Percentiles rank a stretch among this genome's conserved stretches.
These are phyloP conservation scores for Himalopsyche anomala DNA, from an alignment of 2,888 invertebrate genomes.

Conservation along the genomic window DNA sequence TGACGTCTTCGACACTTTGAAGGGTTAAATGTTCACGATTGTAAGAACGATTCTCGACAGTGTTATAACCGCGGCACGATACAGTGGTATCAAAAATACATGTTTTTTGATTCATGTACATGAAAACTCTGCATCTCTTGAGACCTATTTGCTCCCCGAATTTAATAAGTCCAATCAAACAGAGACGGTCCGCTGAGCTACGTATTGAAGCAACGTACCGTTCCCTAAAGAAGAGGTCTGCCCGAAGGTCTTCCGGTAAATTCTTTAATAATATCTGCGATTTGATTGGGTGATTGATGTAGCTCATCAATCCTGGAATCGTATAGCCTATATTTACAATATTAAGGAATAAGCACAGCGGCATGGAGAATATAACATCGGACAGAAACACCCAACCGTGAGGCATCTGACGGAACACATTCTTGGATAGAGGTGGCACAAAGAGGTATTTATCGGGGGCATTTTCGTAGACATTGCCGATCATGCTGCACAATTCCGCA, in stretches of 20 bases:
- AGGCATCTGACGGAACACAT: conserved; percentile 74
- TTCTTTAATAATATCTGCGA: conserved; percentile 80
- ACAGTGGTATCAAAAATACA: conserved; percentile 81
- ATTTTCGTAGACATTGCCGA: conserved; percentile 67
- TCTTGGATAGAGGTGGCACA: conserved; percentile 80
- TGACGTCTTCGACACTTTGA: conserved; percentile 74
- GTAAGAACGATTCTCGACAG: conserved; percentile 79
- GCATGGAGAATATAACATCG: conserved; percentile 83
- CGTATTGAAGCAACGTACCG: conserved; percentile 79
- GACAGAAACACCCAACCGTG: conserved; percentile 83
- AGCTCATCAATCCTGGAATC: conserved; percentile 77
- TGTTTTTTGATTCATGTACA: conserved; percentile 81
- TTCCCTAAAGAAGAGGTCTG: conserved; percentile 75
- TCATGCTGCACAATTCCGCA: conserved; percentile 44
- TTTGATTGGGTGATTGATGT: conserved; percentile 81
- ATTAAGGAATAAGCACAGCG: conserved; percentile 83
- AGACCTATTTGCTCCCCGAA: conserved; percentile 80
- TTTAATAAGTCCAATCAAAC: conserved; percentile 82
- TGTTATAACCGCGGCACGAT: conserved; percentile 79
- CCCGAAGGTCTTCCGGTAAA: conserved; percentile 76
- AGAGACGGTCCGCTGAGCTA: conserved; percentile 77
- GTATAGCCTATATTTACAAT: conserved; percentile 78
- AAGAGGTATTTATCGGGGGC: conserved; percentile 84
- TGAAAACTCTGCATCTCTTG: conserved; percentile 83
- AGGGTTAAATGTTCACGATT: conserved; percentile 77